A percentile compares a stretch with the other conserved stretches of the same genome.
Conservation (phyloP, 2,888 invertebrate genomes). For the Hoplodrina blanda region DNA sequence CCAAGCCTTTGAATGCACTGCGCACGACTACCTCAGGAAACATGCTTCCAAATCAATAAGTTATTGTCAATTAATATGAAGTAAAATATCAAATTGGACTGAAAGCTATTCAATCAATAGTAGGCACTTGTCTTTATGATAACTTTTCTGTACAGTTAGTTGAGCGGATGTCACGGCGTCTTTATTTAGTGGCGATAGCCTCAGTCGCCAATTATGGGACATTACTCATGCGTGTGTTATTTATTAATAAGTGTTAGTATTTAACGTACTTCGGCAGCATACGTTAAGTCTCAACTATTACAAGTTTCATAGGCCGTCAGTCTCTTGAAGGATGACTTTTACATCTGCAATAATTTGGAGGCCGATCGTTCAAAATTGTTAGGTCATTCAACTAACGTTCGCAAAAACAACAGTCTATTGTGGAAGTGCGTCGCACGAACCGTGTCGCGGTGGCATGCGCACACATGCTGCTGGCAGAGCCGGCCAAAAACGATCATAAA, state of each 20-base stretch:
- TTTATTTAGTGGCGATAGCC: conserved; percentile 85
- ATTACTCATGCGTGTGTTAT: conserved; percentile 86
- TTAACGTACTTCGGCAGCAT: conserved; percentile 44
- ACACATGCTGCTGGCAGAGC: conserved; percentile 57
- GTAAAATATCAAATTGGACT: conserved; percentile 40
- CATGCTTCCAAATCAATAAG: conserved; percentile 25
- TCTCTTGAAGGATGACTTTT: conserved; percentile 54
- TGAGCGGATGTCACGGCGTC: conserved; percentile 87
- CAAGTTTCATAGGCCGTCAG: conserved; percentile 35
- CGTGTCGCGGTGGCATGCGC: conserved; percentile 64
- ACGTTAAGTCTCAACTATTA: conserved; percentile 25
- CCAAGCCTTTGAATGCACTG: conserved; percentile 33
- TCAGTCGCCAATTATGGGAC: conserved; percentile 86
- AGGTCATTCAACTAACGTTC: conserved; percentile 78
- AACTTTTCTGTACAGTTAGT: conserved; percentile 79
- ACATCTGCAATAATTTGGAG: conserved; percentile 68
- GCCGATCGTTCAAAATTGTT: conserved; percentile 79
- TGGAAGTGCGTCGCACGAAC: conserved; percentile 79
- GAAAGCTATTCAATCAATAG: conserved; percentile 42
- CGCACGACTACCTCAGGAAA: conserved; percentile 24
- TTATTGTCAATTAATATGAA: conserved; percentile 42
- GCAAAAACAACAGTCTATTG: conserved; percentile 84
- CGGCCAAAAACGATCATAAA: conserved; percentile 22
- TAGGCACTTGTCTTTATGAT: conserved; percentile 64
- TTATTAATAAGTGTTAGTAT: conserved; percentile 79